Evolutionary conservation across 1,140 invertebrate species (phyloP), one percentile per base, ranked within the genome.

Genomic region (Trichonephila inaurata): DNA sequence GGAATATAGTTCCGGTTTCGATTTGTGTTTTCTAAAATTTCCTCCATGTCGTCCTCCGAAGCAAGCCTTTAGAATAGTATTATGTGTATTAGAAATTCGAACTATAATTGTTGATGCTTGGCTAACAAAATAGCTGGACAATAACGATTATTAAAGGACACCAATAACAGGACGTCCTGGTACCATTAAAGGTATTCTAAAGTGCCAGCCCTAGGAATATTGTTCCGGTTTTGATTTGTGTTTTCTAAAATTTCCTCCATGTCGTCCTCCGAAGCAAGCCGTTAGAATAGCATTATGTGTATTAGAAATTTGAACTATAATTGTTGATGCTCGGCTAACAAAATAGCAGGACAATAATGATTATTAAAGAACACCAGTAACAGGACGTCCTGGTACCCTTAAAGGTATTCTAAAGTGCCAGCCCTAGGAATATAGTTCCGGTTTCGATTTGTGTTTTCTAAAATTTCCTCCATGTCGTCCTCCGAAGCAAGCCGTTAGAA

Each of bases 61-160:
- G 28, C 14, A 72, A 72, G 28, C 69, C 24, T 24, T 72, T 72
- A 72, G 69, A 72, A 72, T 72, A n/a, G 12, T 24, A 72, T 72
- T 72, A 72, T 24, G 24, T 10, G 16, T 24, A 72, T 72, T 24
- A 33, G 69, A 72, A 72, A 72, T 72, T 72, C 69, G 69, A 72
- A 72, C 69, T 28, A 16, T 72, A 24, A 72, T 72, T 28, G 69
- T 28, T 72, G 28, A 72, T 72, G 28, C 28, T 24, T 72, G 28
- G 10, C 28, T 72, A 24, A 72, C 69, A 72, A 72, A 72, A 24
- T 72, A n/a, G 24, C 24, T 16, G 69, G 69, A 72, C 69, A 72
- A 28, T 72, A 24, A 72, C 69, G 69, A 72, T 72, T 24, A 72
- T 72, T 72, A 72, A 21, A n/a, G n/a, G 66, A 72, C 24, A 72